Evolutionary conservation across 2,113 vertebrate genomes (phyloP), one percentile per base, ranked within the genome.

Genomic region (Tenrec ecaudatus): DNA sequence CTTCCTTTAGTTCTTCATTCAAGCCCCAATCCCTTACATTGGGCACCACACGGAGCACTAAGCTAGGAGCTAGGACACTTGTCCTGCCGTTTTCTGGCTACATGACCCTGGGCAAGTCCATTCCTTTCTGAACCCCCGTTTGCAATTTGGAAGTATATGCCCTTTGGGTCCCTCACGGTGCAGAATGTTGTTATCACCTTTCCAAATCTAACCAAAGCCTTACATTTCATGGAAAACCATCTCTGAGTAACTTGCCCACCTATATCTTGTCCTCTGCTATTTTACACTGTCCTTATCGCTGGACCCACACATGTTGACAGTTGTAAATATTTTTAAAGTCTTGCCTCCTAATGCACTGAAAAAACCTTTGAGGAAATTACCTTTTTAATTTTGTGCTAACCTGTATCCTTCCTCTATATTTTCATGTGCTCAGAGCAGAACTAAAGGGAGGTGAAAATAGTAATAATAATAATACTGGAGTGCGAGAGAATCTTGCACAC

Each of bases 331-430:
- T 66, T 66, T 66, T 27, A 89, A 89, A 92, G 12, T 82, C n/a
- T 95, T 82, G 62, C 43, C 57, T 79, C 7, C 25, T 47, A 64
- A 47, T 79, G 85, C 27, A 90, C 27, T 75, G 40, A 64, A 89
- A 40, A 53, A 11, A 66, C 40, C 14, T 40, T 64, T 73, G 77
- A 95, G 40, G 53, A 85, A 31, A 58, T 23, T 6, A n/a, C 47
- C n/a, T 90, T 88, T 23, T n/a, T 88, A 82, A 83, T 53, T 81
- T 62, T 86, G 60, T 87, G 20, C 15, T 40, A 90, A n/a, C 33
- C 47, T 53, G 5, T 25, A 38, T 82, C 36, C 17, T 89, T 93
- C 77, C 4, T 76, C 29, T 62, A 57, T 83, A 6, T 66, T 20
- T 33, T 40, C 25, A 64, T 23, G 4, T 64, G 23, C 31, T 82